These are phyloP conservation scores for Emmelina monodactyla DNA, from an alignment of 2,888 invertebrate genomes.

Conservation along the genomic window DNA sequence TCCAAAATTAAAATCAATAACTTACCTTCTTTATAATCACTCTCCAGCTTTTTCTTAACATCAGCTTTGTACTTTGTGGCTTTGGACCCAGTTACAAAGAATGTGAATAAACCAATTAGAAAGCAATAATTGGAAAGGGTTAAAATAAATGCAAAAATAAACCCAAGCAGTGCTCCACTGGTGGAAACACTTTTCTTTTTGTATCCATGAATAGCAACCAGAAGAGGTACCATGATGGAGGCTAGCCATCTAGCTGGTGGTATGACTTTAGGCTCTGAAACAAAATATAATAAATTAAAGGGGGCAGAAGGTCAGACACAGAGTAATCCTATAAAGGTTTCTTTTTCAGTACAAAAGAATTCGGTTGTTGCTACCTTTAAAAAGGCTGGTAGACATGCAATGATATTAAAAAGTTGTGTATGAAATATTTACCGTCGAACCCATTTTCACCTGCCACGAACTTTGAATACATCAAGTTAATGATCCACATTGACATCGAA, in stretches of 20 bases:
- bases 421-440: constrained; percentile 54
- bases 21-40: constrained; percentile 80
- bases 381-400: constrained; percentile 2
- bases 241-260: constrained; percentile 73
- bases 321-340: constrained; percentile 1
- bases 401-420: no score
- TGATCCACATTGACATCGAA: constrained; percentile 80
- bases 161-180: constrained; percentile 76
- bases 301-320: background rate
- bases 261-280: constrained; percentile 66
- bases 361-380: no score
- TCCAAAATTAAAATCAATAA: background rate
- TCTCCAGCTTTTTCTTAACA: constrained; percentile 74
- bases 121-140: constrained; percentile 83
- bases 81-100: constrained; percentile 82
- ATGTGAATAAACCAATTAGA: constrained; percentile 73
- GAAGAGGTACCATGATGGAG: constrained; percentile 70
- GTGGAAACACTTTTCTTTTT: constrained; percentile 72
- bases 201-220: constrained; percentile 72
- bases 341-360: background rate
- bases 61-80: constrained; percentile 79
- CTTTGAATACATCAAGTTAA: constrained; percentile 73
- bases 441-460: constrained; percentile 55
- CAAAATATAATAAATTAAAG: no score
- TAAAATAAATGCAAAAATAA: constrained; percentile 77